Evolutionary conservation across 2,797 vertebrate genomes (phyloP).

Genomic region (Antennarius maculatus): DNA sequence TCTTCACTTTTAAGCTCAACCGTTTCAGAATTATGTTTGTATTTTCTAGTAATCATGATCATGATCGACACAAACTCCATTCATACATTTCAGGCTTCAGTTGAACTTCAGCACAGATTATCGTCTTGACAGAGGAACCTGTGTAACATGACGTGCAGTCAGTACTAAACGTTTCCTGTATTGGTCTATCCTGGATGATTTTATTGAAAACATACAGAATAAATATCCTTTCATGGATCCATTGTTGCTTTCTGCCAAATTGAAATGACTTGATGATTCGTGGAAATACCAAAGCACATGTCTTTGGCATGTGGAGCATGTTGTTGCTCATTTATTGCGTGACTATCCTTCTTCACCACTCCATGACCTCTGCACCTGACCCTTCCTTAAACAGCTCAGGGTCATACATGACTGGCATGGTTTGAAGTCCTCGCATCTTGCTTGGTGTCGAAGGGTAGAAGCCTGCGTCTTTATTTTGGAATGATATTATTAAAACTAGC

Average conservation of each 20-base stretch:
- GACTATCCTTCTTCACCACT: constrained; percentile 41
- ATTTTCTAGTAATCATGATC: too few relatives aligned
- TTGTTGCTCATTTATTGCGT: constrained; percentile 34
- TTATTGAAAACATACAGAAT: neutral
- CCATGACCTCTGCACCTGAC: constrained; percentile 59
- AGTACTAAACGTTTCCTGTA: neutral
- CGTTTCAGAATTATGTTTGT: too few relatives aligned
- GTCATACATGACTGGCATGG: constrained; percentile 50
- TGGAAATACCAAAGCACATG: constrained; percentile 3
- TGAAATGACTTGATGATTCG: neutral
- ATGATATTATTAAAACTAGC: constrained; percentile 1
- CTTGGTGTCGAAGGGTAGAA: constrained; percentile 37
- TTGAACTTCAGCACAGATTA: neutral
- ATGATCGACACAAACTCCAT: too few relatives aligned
- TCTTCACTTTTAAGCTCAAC: too few relatives aligned
- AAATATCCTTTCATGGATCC: neutral
- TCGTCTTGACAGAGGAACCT: neutral
- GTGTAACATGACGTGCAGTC: neutral
- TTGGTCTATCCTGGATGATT: neutral
- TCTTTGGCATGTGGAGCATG: constrained; percentile 31
- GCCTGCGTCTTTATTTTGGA: constrained; percentile 3
- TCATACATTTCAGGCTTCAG: neutral
- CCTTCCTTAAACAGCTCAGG: constrained; percentile 59
- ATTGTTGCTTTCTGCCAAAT: neutral
- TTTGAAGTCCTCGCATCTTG: constrained; percentile 59